Evolutionary conservation across 2,113 vertebrate genomes (phyloP).

Genomic region (Nannobrachium achirus): DNA sequence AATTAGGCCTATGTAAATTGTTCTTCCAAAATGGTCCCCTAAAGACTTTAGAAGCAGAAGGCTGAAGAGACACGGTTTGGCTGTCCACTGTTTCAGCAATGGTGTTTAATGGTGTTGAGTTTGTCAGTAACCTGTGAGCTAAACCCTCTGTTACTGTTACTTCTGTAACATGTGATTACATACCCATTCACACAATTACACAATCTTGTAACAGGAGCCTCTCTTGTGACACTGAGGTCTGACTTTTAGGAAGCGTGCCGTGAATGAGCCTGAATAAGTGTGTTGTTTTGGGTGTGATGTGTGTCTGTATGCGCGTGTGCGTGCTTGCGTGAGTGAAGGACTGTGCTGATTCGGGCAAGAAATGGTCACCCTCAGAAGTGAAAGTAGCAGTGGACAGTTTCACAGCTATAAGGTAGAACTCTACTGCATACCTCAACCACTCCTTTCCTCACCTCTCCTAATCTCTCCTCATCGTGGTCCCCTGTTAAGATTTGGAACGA

Average conservation of each 20-base stretch:
- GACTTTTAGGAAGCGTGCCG: conserved; percentile 10
- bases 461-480: too few species aligned
- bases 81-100: conserved; percentile 30
- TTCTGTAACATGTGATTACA: background rate
- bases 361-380: too few species aligned
- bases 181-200: background rate
- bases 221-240: conserved; percentile 41
- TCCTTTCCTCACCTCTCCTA: too few species aligned
- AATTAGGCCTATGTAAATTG: too few species aligned
- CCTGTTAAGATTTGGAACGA: too few species aligned
- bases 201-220: conserved; percentile 17
- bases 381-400: too few species aligned
- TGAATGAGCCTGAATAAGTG: conserved; percentile 35
- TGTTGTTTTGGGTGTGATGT: conserved; percentile 4
- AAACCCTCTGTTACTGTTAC: conserved; percentile 4
- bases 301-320: conserved; percentile 8
- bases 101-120: conserved; percentile 29
- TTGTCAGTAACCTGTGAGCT: conserved; percentile 31
- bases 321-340: background rate
- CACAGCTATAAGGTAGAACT: too few species aligned
- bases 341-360: background rate
- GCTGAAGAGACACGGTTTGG: background rate
- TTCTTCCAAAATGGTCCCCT: background rate
- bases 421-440: too few species aligned
- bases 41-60: background rate